Percentiles rank a stretch among this genome's conserved stretches.
phyloP scores from a whole-genome alignment of 2,888 invertebrate genomes.

The Lamproptera curius region DNA sequence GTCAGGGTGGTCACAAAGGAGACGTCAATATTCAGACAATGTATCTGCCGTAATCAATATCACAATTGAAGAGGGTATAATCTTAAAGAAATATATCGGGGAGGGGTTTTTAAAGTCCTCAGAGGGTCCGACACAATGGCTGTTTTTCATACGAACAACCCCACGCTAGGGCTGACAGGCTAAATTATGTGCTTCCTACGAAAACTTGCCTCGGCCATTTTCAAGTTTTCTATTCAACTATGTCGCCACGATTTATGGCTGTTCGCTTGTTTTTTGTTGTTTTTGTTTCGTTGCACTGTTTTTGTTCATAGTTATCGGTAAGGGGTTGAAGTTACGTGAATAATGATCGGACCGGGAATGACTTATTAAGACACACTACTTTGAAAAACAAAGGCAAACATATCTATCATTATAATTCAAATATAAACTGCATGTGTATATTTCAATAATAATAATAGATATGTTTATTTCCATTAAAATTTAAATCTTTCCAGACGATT shows the following conservation, averaged over 20 bases:
- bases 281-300: slow-evolving; percentile 22
- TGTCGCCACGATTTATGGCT: slow-evolving; percentile 30
- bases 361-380: no score
- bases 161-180: slow-evolving; percentile 33
- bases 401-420: no score
- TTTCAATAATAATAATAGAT: no score
- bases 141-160: slow-evolving; percentile 45
- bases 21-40: slow-evolving; percentile 42
- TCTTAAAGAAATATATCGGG: slow-evolving; percentile 35
- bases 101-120: slow-evolving; percentile 44
- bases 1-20: slow-evolving; percentile 29
- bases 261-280: slow-evolving; percentile 21
- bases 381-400: no score
- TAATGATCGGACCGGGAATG: not conserved
- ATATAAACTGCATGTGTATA: no score
- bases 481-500: no score
- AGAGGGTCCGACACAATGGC: slow-evolving; percentile 39
- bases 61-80: slow-evolving; percentile 39
- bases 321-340: not conserved
- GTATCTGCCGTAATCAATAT: slow-evolving; percentile 41
- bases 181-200: slow-evolving; percentile 42
- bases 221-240: slow-evolving; percentile 31
- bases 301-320: not conserved
- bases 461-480: no score
- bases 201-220: slow-evolving; percentile 33